Percentiles rank a stretch among this genome's conserved stretches.
Conservation (phyloP, 2,113 vertebrate genomes). For the Melanocharis versteri region DNA sequence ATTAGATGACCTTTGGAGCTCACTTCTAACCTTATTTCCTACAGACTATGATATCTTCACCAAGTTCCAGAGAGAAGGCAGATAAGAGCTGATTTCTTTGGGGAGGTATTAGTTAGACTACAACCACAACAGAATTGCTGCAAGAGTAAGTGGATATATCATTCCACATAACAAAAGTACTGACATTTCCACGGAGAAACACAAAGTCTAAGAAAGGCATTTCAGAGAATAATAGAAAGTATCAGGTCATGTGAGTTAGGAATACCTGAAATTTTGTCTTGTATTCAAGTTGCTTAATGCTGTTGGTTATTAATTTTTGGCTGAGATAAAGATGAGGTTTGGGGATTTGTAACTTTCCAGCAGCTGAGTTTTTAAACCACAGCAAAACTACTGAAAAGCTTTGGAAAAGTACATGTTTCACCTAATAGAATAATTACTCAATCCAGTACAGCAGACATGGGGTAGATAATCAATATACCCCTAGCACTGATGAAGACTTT, state of each 20-base stretch:
- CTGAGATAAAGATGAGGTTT: neutral
- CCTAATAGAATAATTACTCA: neutral
- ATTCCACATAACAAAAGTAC: constrained; percentile 28
- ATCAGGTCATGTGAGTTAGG: neutral
- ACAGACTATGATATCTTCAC: constrained; percentile 59
- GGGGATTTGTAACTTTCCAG: neutral
- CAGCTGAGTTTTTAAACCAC: neutral
- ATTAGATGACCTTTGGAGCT: constrained; percentile 66
- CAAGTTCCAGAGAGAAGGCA: constrained; percentile 49
- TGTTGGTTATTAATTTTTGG: neutral
- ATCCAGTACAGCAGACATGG: neutral
- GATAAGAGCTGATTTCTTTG: constrained; percentile 61
- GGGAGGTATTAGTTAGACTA: constrained; percentile 55
- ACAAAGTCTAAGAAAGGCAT: neutral
- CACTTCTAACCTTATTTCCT: constrained; percentile 62
- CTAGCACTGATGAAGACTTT: neutral
- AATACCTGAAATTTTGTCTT: neutral
- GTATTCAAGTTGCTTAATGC: neutral
- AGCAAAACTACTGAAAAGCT: neutral
- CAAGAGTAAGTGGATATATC: constrained; percentile 23
- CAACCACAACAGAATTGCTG: constrained; percentile 28
- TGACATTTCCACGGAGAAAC: constrained; percentile 3
- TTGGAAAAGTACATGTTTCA: neutral
- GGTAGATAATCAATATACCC: neutral
- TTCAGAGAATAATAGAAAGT: neutral